These are phyloP conservation scores for Onychorhynchus coronatus DNA, from an alignment of 2,113 vertebrate genomes.

Conservation along the genomic window DNA sequence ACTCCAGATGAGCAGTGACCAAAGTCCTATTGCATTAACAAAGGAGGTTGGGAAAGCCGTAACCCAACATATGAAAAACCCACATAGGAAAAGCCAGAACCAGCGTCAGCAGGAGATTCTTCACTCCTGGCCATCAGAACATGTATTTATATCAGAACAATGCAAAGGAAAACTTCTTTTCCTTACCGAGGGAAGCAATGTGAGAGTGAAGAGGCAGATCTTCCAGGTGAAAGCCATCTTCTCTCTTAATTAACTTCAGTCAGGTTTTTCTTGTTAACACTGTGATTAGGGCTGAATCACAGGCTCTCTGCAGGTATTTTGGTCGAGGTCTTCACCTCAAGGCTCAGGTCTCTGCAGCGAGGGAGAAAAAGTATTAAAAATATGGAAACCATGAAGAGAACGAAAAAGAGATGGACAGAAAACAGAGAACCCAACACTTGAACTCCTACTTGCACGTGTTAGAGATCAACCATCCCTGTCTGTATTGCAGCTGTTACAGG, in stretches of 20 bases:
- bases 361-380: background rate
- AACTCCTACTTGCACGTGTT: background rate
- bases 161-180: background rate
- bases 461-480: background rate
- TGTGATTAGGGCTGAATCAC: background rate
- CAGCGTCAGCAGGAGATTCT: background rate
- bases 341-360: slow-evolving; percentile 24
- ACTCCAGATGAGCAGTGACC: background rate
- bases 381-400: background rate
- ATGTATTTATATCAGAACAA: background rate
- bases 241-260: background rate
- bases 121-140: background rate
- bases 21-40: background rate
- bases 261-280: background rate
- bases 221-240: slow-evolving; percentile 36
- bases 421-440: background rate
- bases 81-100: background rate
- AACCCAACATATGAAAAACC: background rate
- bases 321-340: background rate
- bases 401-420: background rate
- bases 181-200: slow-evolving; percentile 51
- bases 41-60: background rate
- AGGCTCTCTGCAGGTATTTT: background rate
- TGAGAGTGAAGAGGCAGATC: background rate
- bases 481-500: background rate